Base-by-base conservation (phyloP, 2,888 invertebrate genomes). In the Anthophora plumipes region DNA sequence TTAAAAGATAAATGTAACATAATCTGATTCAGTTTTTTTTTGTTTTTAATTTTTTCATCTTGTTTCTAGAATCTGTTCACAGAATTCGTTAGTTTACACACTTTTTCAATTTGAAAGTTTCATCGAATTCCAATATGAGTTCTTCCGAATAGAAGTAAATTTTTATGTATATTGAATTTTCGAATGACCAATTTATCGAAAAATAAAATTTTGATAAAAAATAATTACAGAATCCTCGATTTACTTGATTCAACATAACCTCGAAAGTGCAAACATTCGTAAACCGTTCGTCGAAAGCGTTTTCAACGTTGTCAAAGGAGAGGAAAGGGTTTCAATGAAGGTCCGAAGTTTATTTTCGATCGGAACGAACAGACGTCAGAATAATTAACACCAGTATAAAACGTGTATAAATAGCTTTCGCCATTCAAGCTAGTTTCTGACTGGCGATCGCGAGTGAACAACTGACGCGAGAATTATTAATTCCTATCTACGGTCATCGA, bases 391-490 rank as follows among this genome's bases (percentile, higher is more conserved):
- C 22, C n/a, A n/a, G 20, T 11, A 17, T 2, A 1, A 20, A 2
- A 9, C 6, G 31, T 1, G 25, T 61, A 57, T 57, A 72, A 75
- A 69, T 60, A n/a, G n/a, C 52, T 55, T 37, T 17, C 43, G 8
- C 17, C 43, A n/a, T 54, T 66, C 39, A 22, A n/a, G 0, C 12
- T 0, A 14, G 8, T n/a, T n/a, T 25, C 17, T 17, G 31, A 41
- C 48, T 67, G 57, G 5, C 8, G 25, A 64, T 41, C 37, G n/a
- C n/a, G 22, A 37, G 17, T 25, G 37, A 48, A 41, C 57, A 57
- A 71, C 57, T 41, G 25, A 55, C 17, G 20, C n/a, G 20, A 57
- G 6, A 41, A 50, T 64, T 72, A 71, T 63, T 31, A 63, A 63
- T 69, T 6, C 8, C 3, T 9, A n/a, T n/a, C 22, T 41, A 9